Percentiles rank a stretch among this genome's conserved stretches.
phyloP scores from a whole-genome alignment of 37 sponge, comb jelly and placozoan genomes.

The Ephydatia muelleri region DNA sequence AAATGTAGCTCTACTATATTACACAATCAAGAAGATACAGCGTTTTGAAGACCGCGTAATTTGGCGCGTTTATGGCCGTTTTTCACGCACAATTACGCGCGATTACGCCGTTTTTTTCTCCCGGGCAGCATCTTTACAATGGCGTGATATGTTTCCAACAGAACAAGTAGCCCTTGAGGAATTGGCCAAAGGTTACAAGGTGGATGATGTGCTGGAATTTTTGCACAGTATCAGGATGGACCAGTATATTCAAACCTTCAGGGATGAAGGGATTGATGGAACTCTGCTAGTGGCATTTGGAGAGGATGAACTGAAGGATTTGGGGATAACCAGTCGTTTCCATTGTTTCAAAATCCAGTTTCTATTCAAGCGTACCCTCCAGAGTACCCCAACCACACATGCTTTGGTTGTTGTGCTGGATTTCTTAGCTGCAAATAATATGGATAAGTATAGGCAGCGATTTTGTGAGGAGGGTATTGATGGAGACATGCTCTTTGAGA shows the following conservation, averaged over 20 bases:
- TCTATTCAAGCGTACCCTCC: conserved; percentile 1
- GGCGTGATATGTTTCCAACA: not conserved
- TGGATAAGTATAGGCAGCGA: conserved; percentile 23
- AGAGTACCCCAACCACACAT: conserved; percentile 1
- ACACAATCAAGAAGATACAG: too few species aligned
- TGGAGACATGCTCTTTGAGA: conserved; percentile 47
- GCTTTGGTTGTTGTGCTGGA: conserved; percentile 25
- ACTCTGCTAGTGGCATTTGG: not conserved
- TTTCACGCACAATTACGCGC: too few species aligned
- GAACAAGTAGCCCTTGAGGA: not conserved
- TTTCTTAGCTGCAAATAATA: conserved; percentile 24
- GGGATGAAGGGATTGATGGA: conserved; percentile 26
- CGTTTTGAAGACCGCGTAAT: too few species aligned
- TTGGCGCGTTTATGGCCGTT: too few species aligned
- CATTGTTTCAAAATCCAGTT: conserved; percentile 12
- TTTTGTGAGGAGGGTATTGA: conserved; percentile 49
- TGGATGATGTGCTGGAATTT: conserved; percentile 29
- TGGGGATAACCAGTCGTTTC: conserved; percentile 14
- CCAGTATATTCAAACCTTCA: conserved; percentile 19
- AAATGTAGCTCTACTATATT: too few species aligned
- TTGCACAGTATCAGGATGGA: conserved; percentile 13
- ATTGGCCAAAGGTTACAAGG: conserved; percentile 6
- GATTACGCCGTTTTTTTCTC: too few species aligned
- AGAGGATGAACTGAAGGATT: conserved; percentile 18
- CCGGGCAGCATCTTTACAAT: too few species aligned